Evolutionary conservation across 37 sponge, comb jelly and placozoan species (phyloP).

Genomic region (Aphrocallistes beatrix): DNA sequence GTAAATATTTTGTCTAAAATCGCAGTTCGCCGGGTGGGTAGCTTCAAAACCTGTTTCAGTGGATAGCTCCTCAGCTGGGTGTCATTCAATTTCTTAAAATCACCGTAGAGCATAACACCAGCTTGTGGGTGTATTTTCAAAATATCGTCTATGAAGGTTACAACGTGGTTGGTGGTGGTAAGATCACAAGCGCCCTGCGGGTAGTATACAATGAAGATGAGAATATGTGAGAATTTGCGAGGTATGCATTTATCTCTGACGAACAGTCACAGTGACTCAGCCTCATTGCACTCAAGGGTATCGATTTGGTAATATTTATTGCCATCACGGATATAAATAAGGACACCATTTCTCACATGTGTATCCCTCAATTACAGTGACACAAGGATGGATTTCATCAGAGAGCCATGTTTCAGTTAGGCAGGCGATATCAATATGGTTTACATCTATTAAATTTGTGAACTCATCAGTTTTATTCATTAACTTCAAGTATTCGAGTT

Average conservation of each 20-base stretch:
- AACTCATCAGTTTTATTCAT: conserved; percentile 2
- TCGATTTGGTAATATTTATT: neutral
- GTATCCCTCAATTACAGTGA: neutral
- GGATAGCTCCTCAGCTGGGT: conserved; percentile 5
- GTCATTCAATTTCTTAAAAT: neutral
- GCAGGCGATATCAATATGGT: neutral
- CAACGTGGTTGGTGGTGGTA: neutral
- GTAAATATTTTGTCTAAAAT: neutral
- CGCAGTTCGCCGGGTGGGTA: neutral
- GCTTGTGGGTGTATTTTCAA: neutral
- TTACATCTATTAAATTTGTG: neutral
- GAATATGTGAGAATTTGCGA: neutral
- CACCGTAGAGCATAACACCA: neutral
- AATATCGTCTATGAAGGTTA: neutral
- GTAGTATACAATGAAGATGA: neutral
- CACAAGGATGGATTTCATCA: neutral
- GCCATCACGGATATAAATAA: neutral
- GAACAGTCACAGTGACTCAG: neutral
- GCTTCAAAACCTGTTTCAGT: neutral
- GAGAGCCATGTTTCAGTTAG: neutral
- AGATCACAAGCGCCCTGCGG: neutral
- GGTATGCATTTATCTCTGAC: neutral
- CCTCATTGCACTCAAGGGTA: neutral
- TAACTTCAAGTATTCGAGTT: neutral
- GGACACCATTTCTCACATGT: neutral